Evolutionary conservation across 92 coral and sea anemone genomes (phyloP).

Genomic region (Zoanthus sansibaricus): DNA sequence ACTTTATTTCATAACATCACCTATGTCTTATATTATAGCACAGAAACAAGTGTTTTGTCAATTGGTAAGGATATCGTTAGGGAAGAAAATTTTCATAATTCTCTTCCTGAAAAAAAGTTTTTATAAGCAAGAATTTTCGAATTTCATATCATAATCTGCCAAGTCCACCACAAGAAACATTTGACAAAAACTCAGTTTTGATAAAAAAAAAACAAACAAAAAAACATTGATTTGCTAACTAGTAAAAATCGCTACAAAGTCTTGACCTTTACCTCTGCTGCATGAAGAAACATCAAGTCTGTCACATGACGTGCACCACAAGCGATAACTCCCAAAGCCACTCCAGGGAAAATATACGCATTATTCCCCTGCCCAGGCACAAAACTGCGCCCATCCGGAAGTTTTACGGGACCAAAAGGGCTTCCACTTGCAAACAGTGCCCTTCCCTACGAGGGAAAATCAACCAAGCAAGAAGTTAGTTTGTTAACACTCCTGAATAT

Average conservation of each 20-base stretch:
- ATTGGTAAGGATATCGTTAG: no score
- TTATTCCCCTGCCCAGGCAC: constrained; percentile 98
- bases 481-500: background rate
- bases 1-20: no score
- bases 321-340: constrained; percentile 91
- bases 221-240: background rate
- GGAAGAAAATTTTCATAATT: no score
- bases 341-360: constrained; percentile 95
- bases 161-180: no score
- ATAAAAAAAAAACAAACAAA: no score
- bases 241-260: background rate
- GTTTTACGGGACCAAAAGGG: constrained; percentile 96
- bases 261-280: constrained; percentile 80
- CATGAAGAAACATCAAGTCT: constrained; percentile 89
- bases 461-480: background rate
- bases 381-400: constrained; percentile 92
- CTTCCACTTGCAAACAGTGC: constrained; percentile 98
- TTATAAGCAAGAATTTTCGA: no score
- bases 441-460: constrained; percentile 69
- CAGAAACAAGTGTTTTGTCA: no score
- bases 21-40: no score
- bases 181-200: no score
- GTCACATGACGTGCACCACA: constrained; percentile 88
- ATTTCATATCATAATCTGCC: no score
- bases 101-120: no score